These are phyloP conservation scores for Hozukius guyotensis DNA, from an alignment of 2,797 vertebrate genomes.

Conservation along the genomic window DNA sequence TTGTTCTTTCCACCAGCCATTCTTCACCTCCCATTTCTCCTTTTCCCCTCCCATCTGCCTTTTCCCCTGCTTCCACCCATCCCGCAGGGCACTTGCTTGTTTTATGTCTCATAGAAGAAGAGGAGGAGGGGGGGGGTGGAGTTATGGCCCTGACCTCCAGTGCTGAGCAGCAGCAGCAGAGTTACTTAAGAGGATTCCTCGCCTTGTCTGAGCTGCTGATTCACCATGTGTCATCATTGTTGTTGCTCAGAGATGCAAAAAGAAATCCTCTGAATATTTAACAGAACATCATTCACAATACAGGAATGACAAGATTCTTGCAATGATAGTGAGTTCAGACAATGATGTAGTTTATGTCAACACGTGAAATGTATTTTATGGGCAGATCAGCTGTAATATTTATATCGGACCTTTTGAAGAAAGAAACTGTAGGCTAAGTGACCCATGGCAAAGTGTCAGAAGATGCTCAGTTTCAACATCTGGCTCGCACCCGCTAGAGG, in stretches of 20 bases:
- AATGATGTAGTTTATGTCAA: not conserved
- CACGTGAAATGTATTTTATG: not conserved
- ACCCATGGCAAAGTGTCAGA: not conserved
- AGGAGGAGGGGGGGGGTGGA: not conserved
- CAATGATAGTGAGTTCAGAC: not conserved
- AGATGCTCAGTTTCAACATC: constrained; percentile 38
- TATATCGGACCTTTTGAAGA: not conserved
- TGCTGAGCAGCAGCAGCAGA: constrained; percentile 42
- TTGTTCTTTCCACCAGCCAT: constrained; percentile 32
- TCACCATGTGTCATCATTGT: constrained; percentile 69
- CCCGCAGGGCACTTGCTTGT: constrained; percentile 53
- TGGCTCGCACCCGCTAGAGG: constrained; percentile 13
- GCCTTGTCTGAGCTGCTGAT: constrained; percentile 73
- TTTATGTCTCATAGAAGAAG: constrained; percentile 36
- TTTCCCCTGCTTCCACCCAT: constrained; percentile 49
- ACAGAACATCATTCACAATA: constrained; percentile 1
- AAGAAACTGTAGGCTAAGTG: not conserved
- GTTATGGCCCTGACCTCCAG: constrained; percentile 54
- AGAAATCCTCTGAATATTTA: constrained; percentile 12
- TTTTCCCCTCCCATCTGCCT: constrained; percentile 34
- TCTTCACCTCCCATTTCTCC: constrained; percentile 37
- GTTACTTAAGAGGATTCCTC: constrained; percentile 77
- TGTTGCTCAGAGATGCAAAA: constrained; percentile 52
- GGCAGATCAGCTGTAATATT: not conserved
- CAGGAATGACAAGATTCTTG: constrained; percentile 35